Conservation (phyloP, 2,797 vertebrate genomes). For the Etheostoma perlongum region DNA sequence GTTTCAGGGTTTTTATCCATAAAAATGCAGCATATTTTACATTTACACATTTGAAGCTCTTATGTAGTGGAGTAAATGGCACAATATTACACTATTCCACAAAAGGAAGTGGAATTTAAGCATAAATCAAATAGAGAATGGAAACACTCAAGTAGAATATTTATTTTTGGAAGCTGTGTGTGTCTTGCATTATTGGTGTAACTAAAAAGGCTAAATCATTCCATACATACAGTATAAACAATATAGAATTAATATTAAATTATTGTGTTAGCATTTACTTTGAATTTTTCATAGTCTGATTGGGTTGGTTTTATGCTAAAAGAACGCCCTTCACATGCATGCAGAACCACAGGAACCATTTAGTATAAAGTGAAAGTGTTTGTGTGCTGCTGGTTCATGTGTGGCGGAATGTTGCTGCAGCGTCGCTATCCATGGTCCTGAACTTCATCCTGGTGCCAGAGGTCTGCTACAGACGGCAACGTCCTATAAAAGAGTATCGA, state of each 20-base stretch:
- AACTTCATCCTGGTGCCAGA: conserved; percentile 70
- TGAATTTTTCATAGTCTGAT: conserved; percentile 15
- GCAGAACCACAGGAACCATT: conserved; percentile 34
- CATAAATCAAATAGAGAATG: background rate
- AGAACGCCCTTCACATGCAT: conserved; percentile 31
- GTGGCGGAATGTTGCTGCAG: conserved; percentile 67
- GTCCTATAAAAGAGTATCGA: conserved; percentile 80
- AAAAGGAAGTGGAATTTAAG: background rate
- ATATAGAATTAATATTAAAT: conserved; percentile 4
- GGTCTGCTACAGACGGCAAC: conserved; percentile 70
- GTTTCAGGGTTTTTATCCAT: background rate
- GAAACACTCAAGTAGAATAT: background rate
- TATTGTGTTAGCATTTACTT: background rate
- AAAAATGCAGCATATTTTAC: background rate
- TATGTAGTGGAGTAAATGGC: background rate
- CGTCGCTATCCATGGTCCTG: conserved; percentile 79
- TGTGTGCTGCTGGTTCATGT: conserved; percentile 51
- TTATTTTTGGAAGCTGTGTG: background rate
- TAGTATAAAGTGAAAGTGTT: conserved; percentile 25
- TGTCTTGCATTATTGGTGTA: background rate
- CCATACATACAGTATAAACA: background rate
- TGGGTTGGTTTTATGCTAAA: conserved; percentile 43
- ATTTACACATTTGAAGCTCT: background rate
- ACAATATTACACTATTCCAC: background rate
- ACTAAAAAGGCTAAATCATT: background rate